phyloP scores from a whole-genome alignment of 2,797 vertebrate species.

The Bradypus variegatus region DNA sequence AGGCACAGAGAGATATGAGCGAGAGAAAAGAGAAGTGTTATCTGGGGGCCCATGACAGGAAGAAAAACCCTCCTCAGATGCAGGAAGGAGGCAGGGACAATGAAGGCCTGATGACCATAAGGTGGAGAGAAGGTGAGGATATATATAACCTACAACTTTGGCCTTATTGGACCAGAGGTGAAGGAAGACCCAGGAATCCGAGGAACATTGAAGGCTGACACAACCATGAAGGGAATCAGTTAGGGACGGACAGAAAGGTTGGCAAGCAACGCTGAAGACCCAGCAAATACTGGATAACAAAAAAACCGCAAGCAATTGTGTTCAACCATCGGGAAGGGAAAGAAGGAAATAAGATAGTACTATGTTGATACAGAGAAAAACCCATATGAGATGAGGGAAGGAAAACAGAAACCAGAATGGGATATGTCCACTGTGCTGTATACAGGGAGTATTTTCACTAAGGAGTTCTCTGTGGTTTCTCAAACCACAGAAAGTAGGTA shows the following conservation, averaged over 20 bases:
- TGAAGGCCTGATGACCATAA: not conserved
- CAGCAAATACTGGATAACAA: not conserved
- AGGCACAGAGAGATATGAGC: not conserved
- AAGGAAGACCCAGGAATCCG: not conserved
- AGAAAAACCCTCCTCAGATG: not conserved
- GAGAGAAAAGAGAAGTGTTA: not conserved
- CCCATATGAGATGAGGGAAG: not conserved
- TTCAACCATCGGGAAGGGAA: not conserved
- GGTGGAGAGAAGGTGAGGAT: not conserved
- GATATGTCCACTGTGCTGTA: not conserved
- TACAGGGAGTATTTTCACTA: not conserved
- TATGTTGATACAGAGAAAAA: not conserved
- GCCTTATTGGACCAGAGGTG: not conserved
- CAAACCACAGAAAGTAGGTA: not conserved
- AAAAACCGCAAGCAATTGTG: too few relatives aligned
- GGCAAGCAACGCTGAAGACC: not conserved
- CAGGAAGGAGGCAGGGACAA: not conserved
- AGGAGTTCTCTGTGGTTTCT: not conserved
- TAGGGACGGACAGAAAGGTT: not conserved
- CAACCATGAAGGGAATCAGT: not conserved
- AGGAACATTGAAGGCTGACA: not conserved
- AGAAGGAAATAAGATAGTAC: not conserved
- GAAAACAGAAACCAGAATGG: not conserved
- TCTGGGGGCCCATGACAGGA: too few relatives aligned
- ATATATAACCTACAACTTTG: not conserved